phyloP scores from a whole-genome alignment of 2,113 vertebrate species.

The Pterocles orientalis region DNA sequence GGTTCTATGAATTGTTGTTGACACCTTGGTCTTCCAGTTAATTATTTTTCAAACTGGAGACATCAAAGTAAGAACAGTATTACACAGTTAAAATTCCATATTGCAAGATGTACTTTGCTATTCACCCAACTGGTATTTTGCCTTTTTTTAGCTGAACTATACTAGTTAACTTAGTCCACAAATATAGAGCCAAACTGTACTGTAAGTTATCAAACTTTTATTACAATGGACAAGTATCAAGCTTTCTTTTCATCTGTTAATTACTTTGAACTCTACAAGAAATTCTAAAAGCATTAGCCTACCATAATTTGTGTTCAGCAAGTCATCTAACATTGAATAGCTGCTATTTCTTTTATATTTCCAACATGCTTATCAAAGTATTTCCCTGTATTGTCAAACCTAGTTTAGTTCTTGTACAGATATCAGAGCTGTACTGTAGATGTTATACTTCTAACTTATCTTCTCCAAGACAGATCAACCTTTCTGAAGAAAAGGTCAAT shows the following conservation, averaged over 20 bases:
- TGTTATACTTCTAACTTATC: not conserved
- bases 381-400: not conserved
- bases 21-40: not conserved
- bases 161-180: not conserved
- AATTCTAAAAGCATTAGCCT: not conserved
- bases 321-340: not conserved
- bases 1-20: not conserved
- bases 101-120: not conserved
- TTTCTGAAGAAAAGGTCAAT: not conserved
- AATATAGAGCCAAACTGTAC: not conserved
- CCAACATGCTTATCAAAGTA: not conserved
- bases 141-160: not conserved
- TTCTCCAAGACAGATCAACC: not conserved
- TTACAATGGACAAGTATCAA: not conserved
- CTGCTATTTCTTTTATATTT: not conserved
- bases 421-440: not conserved
- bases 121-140: not conserved
- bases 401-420: not conserved
- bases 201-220: not conserved
- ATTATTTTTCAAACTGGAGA: not conserved
- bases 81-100: not conserved
- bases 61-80: not conserved
- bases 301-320: not conserved
- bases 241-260: not conserved
- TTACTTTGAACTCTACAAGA: not conserved